Base-by-base conservation (phyloP, 2,888 invertebrate genomes). In the Salticus scenicus region DNA sequence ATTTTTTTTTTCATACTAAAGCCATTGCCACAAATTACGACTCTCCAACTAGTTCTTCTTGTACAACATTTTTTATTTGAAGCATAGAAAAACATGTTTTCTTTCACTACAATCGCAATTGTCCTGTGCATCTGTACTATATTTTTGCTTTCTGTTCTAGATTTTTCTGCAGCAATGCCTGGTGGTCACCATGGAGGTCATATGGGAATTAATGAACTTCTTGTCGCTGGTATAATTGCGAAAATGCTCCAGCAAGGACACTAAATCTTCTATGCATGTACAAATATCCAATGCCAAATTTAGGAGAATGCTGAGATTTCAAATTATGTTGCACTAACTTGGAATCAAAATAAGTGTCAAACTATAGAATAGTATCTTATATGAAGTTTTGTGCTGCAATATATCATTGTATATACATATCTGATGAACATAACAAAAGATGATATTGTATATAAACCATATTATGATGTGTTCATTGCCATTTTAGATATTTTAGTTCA, bases 171-270 rank as follows among this genome's bases (percentile, higher is more conserved):
- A 1, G 82, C 82, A 1, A 83, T 71, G 76, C 82, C 82, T 2
- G 20, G 33, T 0, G 66, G 66, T 14, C 64, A 76, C 41, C 33
- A 51, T 0, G 63, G 51, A 8, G 28, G 37, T 14, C n/a, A 24
- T 17, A n/a, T 41, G 17, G 82, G 72, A 0, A 12, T 83, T 0
- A 66, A 51, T 17, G 64, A 64, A 17, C 66, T 83, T 1, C 37
- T 83, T 20, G 72, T 75, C 17, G 82, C 82, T 1, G 82, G 82
- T 41, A 51, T 83, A 14, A 66, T 83, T 24, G 82, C 76, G 24
- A 83, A 83, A 37, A 27, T 83, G 41, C 72, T 83, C 31, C 42
- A 70, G 28, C 66, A 66, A 30, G 30, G 66, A n/a, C n/a, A n/a
- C 12, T 66, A 17, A 66, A 30, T 66, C 51, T 51, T 4, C 10